A percentile compares a stretch with the other conserved stretches of the same genome.
phyloP scores from a whole-genome alignment of 1,140 invertebrate species.

The Leptinotarsa texana region DNA sequence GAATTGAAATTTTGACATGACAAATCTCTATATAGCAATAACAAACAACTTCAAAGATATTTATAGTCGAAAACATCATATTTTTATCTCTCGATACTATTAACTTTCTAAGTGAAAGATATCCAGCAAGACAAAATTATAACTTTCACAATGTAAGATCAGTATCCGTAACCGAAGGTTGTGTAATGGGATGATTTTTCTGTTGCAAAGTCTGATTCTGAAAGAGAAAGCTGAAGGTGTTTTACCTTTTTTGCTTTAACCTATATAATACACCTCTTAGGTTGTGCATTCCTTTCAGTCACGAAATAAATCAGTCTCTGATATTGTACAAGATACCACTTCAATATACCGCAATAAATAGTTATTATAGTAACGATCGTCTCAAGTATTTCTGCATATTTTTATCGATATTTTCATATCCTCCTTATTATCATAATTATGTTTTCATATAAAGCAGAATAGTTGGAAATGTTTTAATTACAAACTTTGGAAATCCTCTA shows the following conservation, averaged over 20 bases:
- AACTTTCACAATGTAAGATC: constrained; percentile 8
- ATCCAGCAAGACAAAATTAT: constrained; percentile 31
- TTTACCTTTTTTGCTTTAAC: not conserved
- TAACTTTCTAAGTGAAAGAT: constrained; percentile 45
- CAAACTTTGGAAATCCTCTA: too few species aligned
- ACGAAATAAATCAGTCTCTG: not conserved
- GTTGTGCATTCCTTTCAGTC: constrained; percentile 2
- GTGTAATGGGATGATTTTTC: constrained; percentile 2
- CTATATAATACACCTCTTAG: not conserved
- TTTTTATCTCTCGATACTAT: constrained; percentile 23
- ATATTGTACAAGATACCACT: not conserved
- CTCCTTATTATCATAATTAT: too few species aligned
- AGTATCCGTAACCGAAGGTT: not conserved
- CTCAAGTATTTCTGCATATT: not conserved
- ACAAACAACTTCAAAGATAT: constrained; percentile 5
- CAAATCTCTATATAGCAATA: not conserved
- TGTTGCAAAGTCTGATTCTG: not conserved
- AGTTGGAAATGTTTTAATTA: too few species aligned
- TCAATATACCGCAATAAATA: not conserved
- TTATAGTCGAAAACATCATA: constrained; percentile 2
- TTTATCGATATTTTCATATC: too few species aligned
- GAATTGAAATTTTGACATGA: not conserved
- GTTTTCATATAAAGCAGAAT: too few species aligned
- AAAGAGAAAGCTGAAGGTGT: constrained; percentile 5
- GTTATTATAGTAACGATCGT: not conserved